These are phyloP conservation scores for Cichladusa arquata DNA, from an alignment of 2,113 vertebrate genomes.

Conservation along the genomic window DNA sequence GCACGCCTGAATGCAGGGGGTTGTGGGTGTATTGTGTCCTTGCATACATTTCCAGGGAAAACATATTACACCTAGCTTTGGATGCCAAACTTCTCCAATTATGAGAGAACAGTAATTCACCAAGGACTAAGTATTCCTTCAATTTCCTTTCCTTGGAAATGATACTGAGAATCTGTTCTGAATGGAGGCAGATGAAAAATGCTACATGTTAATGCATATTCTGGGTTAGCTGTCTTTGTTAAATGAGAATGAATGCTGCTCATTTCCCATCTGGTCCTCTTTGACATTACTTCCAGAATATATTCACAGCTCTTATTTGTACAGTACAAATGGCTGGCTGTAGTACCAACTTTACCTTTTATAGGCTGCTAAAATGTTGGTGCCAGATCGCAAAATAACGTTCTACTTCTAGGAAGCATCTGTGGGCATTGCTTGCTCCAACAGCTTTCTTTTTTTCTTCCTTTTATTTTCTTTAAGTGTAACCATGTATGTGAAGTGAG, in stretches of 20 bases:
- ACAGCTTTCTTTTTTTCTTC: slow-evolving; percentile 50
- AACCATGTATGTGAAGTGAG: slow-evolving; percentile 30
- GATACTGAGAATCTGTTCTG: slow-evolving; percentile 54
- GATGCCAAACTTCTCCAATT: slow-evolving; percentile 43
- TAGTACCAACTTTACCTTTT: slow-evolving; percentile 70
- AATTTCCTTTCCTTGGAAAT: slow-evolving; percentile 50
- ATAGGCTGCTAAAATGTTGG: slow-evolving; percentile 51
- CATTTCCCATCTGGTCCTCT: slow-evolving; percentile 72
- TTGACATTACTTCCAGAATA: slow-evolving; percentile 70
- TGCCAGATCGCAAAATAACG: slow-evolving; percentile 54
- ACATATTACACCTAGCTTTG: slow-evolving; percentile 20
- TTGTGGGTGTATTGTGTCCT: slow-evolving; percentile 47
- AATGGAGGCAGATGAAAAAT: slow-evolving; percentile 62
- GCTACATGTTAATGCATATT: slow-evolving; percentile 59
- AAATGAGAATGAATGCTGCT: slow-evolving; percentile 68
- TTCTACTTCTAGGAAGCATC: slow-evolving; percentile 63
- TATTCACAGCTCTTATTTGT: slow-evolving; percentile 68
- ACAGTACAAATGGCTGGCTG: slow-evolving; percentile 63
- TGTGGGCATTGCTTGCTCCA: slow-evolving; percentile 41
- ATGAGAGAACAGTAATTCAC: slow-evolving; percentile 36
- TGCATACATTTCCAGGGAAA: slow-evolving; percentile 56
- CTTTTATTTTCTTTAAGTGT: slow-evolving; percentile 53
- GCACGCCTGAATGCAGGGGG: background rate
- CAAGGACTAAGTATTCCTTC: slow-evolving; percentile 52
- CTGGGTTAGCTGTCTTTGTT: slow-evolving; percentile 67